Evolutionary conservation across 2,888 invertebrate genomes (phyloP).

Genomic region (Malachius bipustulatus): DNA sequence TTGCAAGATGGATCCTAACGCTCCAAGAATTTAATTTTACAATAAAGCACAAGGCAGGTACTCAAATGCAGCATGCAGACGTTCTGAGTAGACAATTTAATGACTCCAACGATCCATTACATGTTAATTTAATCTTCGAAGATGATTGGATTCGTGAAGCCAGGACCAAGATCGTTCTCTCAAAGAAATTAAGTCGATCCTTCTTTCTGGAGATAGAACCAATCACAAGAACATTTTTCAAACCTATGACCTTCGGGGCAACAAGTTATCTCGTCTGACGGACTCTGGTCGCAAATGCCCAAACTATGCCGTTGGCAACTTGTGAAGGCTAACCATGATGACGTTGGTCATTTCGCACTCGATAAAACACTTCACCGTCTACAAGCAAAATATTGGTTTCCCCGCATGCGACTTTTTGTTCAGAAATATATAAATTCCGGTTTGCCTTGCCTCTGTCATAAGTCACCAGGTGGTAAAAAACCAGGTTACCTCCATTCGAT

Average conservation of each 20-base stretch:
- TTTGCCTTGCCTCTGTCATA: too few relatives aligned
- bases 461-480: too few relatives aligned
- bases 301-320: constrained; percentile 21
- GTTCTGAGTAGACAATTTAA: constrained; percentile 21
- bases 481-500: too few relatives aligned
- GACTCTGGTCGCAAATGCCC: constrained; percentile 13
- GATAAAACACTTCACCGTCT: constrained; percentile 24
- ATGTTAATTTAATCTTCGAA: constrained; percentile 11
- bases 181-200: constrained; percentile 14
- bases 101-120: background rate
- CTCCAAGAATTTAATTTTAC: constrained; percentile 16
- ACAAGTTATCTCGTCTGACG: constrained; percentile 16
- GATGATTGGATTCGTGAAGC: constrained; percentile 16
- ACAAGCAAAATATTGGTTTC: too few relatives aligned
- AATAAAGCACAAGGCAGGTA: constrained; percentile 14
- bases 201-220: constrained; percentile 14
- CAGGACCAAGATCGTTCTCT: constrained; percentile 15
- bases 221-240: constrained; percentile 16
- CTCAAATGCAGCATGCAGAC: constrained; percentile 27
- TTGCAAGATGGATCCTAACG: constrained; percentile 15
- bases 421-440: too few relatives aligned
- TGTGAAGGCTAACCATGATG: constrained; percentile 19
- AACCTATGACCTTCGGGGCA: constrained; percentile 15
- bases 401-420: too few relatives aligned
- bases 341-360: constrained; percentile 23